phyloP scores from a whole-genome alignment of 1,140 invertebrate species.

The Bradysia coprophila region DNA sequence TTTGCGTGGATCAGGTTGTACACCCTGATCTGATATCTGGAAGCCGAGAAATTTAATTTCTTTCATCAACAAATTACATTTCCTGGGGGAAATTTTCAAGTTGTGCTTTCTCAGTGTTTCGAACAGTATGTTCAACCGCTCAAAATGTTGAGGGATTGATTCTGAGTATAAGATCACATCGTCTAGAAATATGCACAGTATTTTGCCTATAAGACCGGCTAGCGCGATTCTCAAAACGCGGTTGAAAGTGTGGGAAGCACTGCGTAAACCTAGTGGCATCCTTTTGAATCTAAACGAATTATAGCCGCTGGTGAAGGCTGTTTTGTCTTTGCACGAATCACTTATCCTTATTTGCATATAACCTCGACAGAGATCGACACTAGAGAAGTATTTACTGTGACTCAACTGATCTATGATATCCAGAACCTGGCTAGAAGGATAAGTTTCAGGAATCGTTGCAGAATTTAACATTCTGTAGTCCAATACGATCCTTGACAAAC shows the following conservation, averaged over 20 bases:
- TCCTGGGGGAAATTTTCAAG: constrained; percentile 6
- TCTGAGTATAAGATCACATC: constrained; percentile 19
- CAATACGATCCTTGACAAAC: constrained; percentile 18
- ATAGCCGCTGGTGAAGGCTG: constrained; percentile 22
- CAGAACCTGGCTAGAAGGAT: constrained; percentile 30
- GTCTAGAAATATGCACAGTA: constrained; percentile 21
- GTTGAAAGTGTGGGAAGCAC: constrained; percentile 18
- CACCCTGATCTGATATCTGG: constrained; percentile 14
- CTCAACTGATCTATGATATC: constrained; percentile 25
- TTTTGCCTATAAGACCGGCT: constrained; percentile 8
- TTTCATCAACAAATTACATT: constrained; percentile 6
- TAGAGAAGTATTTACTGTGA: constrained; percentile 25
- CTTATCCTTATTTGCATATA: constrained; percentile 29
- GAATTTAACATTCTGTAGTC: constrained; percentile 21
- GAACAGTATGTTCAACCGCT: constrained; percentile 3
- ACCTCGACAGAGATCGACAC: constrained; percentile 27
- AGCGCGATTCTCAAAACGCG: constrained; percentile 15
- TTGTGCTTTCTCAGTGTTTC: constrained; percentile 4
- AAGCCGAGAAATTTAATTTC: constrained; percentile 8
- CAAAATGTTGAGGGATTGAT: no score
- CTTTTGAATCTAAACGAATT: constrained; percentile 17
- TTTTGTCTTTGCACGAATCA: constrained; percentile 21
- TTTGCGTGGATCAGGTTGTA: constrained; percentile 24
- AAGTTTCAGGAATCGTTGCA: constrained; percentile 16
- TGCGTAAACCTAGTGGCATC: constrained; percentile 24